These are phyloP conservation scores for Dusona sp. DNA, from an alignment of 2,888 invertebrate genomes.

Conservation along the genomic window DNA sequence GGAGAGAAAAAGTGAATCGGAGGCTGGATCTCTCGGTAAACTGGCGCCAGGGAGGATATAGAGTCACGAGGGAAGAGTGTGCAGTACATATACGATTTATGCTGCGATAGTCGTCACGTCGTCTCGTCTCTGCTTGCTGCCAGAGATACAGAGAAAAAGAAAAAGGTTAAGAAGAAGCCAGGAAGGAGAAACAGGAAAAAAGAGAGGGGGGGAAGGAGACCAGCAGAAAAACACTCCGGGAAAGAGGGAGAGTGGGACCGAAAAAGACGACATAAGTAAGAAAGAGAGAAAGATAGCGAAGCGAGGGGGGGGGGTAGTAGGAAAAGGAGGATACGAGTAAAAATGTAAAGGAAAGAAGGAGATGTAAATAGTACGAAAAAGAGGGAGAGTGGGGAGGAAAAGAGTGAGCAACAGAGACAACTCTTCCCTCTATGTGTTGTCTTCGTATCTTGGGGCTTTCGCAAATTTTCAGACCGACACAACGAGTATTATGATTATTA, in stretches of 20 bases:
- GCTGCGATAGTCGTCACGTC: constrained; percentile 60
- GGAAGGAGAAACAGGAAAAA: constrained; percentile 4
- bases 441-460: constrained; percentile 25
- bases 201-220: neutral
- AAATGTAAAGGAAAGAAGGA: neutral
- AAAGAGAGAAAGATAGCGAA: neutral
- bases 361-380: neutral
- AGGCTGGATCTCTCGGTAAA: constrained; percentile 48
- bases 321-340: neutral
- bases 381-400: neutral
- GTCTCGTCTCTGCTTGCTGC: constrained; percentile 46
- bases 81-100: constrained; percentile 20
- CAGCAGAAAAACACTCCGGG: neutral
- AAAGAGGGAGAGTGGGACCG: neutral
- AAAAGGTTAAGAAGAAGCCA: constrained; percentile 6
- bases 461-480: constrained; percentile 12
- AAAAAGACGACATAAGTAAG: neutral
- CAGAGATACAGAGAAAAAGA: constrained; percentile 6
- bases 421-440: constrained; percentile 28
- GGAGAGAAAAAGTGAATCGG: neutral
- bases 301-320: neutral
- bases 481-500: neutral
- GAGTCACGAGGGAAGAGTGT: constrained; percentile 59
- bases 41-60: constrained; percentile 68
- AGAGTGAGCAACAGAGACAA: neutral